Evolutionary conservation across 2,113 vertebrate species (phyloP).

Genomic region (Phoxinus phoxinus): DNA sequence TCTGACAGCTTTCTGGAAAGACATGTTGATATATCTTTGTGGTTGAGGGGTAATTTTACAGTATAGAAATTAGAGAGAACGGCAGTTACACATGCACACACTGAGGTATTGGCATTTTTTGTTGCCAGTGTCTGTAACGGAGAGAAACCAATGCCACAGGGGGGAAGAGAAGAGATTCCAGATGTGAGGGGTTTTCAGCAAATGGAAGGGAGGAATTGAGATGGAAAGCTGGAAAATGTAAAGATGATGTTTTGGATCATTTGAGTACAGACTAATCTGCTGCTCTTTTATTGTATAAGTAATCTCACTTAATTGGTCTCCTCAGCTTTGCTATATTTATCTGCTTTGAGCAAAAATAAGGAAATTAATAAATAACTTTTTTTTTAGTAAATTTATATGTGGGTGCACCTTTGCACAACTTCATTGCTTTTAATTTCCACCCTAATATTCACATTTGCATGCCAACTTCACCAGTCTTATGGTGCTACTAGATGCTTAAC

Average conservation of each 20-base stretch:
- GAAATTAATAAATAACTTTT: not conserved
- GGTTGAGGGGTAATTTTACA: slow-evolving; percentile 54
- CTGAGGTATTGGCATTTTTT: slow-evolving; percentile 51
- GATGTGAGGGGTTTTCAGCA: slow-evolving; percentile 53
- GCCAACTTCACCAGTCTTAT: not conserved
- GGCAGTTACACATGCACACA: slow-evolving; percentile 25
- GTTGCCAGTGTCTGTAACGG: slow-evolving; percentile 51
- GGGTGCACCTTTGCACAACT: not conserved
- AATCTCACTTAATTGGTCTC: slow-evolving; percentile 4
- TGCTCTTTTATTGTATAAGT: slow-evolving; percentile 3
- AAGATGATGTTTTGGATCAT: slow-evolving; percentile 7
- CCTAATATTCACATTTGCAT: not conserved
- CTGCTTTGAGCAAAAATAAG: slow-evolving; percentile 5
- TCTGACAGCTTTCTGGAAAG: slow-evolving; percentile 32
- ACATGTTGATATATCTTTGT: slow-evolving; percentile 33
- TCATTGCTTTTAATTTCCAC: not conserved
- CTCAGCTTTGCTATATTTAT: not conserved
- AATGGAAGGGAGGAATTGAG: slow-evolving; percentile 31
- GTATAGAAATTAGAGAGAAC: slow-evolving; percentile 45
- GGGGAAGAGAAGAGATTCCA: slow-evolving; percentile 52
- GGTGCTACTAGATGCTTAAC: not conserved
- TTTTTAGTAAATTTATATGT: not conserved
- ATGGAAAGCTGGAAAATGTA: slow-evolving; percentile 17
- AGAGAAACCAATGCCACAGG: slow-evolving; percentile 48
- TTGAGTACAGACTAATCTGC: slow-evolving; percentile 13